These are phyloP conservation scores for Oreonectes daqikongensis DNA, from an alignment of 2,797 vertebrate species.

Conservation along the genomic window DNA sequence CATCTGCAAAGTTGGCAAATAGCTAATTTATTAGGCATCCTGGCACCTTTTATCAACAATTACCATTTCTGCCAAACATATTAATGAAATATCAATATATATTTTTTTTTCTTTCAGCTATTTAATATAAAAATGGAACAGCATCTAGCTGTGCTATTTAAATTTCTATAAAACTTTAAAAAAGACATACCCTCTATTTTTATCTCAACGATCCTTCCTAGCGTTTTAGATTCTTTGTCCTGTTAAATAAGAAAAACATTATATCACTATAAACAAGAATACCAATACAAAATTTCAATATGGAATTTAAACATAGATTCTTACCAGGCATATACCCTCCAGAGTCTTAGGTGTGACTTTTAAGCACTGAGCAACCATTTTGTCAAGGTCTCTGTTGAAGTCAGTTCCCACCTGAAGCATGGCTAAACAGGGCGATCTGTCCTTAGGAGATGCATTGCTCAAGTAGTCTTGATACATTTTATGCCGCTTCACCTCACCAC, in stretches of 20 bases:
- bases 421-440: conserved; percentile 74
- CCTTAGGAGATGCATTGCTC: conserved; percentile 69
- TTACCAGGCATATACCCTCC: conserved; percentile 82
- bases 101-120: neutral
- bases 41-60: too few relatives aligned
- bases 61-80: too few relatives aligned
- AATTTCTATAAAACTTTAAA: neutral
- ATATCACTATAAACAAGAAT: neutral
- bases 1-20: conserved; percentile 60
- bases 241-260: conserved; percentile 54
- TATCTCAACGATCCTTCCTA: conserved; percentile 71
- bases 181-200: conserved; percentile 72
- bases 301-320: conserved; percentile 25
- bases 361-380: conserved; percentile 81
- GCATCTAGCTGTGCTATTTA: neutral
- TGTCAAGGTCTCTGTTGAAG: conserved; percentile 80
- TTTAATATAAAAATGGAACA: neutral
- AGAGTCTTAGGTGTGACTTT: conserved; percentile 80
- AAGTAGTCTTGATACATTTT: conserved; percentile 79
- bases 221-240: conserved; percentile 80
- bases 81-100: too few relatives aligned
- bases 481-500: conserved; percentile 77
- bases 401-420: conserved; percentile 79
- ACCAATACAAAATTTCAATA: neutral
- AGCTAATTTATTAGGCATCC: too few relatives aligned